Conservation (phyloP, 2,113 vertebrate species). For the Aptenodytes forsteri region DNA sequence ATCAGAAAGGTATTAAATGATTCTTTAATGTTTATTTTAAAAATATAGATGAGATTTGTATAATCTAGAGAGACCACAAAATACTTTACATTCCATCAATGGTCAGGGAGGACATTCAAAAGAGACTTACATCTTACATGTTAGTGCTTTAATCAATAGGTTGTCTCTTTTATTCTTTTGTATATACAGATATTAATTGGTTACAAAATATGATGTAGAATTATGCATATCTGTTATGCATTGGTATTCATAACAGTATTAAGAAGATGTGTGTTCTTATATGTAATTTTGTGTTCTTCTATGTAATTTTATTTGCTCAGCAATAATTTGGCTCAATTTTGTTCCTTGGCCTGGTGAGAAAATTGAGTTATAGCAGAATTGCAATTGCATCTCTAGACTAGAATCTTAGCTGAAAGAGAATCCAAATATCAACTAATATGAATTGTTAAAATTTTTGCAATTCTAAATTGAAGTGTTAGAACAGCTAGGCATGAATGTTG, state of each 20-base stretch:
- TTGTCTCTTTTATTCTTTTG: not conserved
- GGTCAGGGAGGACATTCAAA: not conserved
- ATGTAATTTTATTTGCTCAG: not conserved
- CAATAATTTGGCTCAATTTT: not conserved
- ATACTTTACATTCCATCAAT: not conserved
- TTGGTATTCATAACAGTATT: not conserved
- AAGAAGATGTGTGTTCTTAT: not conserved
- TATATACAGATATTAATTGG: not conserved
- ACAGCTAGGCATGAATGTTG: not conserved
- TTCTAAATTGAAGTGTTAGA: not conserved
- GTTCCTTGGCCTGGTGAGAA: not conserved
- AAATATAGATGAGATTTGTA: not conserved
- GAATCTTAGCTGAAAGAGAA: not conserved
- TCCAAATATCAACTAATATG: not conserved
- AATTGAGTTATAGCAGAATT: not conserved
- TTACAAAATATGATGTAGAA: not conserved
- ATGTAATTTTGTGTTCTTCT: not conserved
- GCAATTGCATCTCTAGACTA: not conserved
- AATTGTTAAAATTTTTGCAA: not conserved
- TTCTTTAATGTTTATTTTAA: not conserved
- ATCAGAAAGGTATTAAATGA: not conserved
- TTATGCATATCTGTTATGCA: not conserved
- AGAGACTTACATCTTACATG: not conserved
- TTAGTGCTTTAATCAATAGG: not conserved
- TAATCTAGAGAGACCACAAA: not conserved